Evolutionary conservation across 2,113 vertebrate species (phyloP).

Genomic region (Bufo bufo): DNA sequence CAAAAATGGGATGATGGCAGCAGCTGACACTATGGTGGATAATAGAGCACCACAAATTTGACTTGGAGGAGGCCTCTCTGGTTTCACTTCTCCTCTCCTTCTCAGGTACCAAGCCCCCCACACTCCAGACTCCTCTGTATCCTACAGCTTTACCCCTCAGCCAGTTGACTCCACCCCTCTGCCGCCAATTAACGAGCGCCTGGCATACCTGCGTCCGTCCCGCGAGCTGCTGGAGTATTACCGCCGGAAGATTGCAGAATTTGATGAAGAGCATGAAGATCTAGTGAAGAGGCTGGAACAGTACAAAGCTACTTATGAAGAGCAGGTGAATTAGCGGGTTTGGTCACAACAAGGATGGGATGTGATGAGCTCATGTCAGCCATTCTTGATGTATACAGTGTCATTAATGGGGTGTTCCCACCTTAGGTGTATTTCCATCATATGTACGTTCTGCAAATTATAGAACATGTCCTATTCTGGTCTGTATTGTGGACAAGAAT

Average conservation of each 20-base stretch:
- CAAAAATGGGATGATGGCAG: no score
- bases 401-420: no score
- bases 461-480: no score
- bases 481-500: no score
- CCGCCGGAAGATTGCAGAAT: conserved; percentile 85
- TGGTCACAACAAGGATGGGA: no score
- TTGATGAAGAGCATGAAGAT: conserved; percentile 87
- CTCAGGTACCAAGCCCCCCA: conserved; percentile 12
- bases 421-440: no score
- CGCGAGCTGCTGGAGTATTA: conserved; percentile 91
- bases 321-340: conserved; percentile 84
- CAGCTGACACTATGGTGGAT: no score
- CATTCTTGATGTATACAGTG: no score
- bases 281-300: conserved; percentile 85
- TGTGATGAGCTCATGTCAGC: no score
- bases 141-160: conserved; percentile 45
- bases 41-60: no score
- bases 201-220: conserved; percentile 83
- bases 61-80: neutral
- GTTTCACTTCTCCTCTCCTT: neutral
- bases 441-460: no score
- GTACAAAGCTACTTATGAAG: conserved; percentile 78
- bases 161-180: conserved; percentile 74
- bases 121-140: conserved; percentile 16
- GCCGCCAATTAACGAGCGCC: conserved; percentile 80